Evolutionary conservation across 2,888 invertebrate species (phyloP), one percentile per base, ranked within the genome.

Genomic region (Tetropium fuscum): DNA sequence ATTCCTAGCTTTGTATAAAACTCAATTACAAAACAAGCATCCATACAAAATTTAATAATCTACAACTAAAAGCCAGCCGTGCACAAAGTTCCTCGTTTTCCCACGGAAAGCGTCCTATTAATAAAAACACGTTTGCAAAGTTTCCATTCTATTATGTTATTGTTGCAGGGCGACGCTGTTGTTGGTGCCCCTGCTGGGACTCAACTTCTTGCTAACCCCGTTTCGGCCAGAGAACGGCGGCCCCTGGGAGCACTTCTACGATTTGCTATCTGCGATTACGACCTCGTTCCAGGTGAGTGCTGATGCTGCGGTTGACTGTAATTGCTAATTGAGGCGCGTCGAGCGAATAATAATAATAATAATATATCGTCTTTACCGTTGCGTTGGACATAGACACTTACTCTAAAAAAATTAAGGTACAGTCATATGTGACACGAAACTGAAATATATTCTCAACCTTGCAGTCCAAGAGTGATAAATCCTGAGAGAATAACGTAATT

Each of bases 131-230:
- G 25, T 15, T n/a, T 16, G 27, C 16, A 22, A 22, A 18, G 10
- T 16, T 34, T 32, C 13, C 4, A 22, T 34, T 36, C 22, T 27
- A 20, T 7, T 10, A 10, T 40, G 27, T 1, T 22, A 53, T 40
- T 65, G 65, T 81, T 80, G 36, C 74, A 89, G 93, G 71, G 97
- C 95, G 47, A 95, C 95, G 0, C 84, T 96, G 73, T 87, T 97
- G 69, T 85, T 97, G 76, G 93, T 97, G 58, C 97, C 97, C 19
- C 85, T 97, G 68, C 85, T 97, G 59, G 97, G 97, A 1, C 85
- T 97, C 51, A 95, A 97, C 83, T 97, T 94, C 81, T 86, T 97
- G 74, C 86, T 96, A 65, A 93, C 93, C 70, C 94, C 95, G 15
- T 93, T 95, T 82, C 87, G 93, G 66, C 97, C 87, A 66, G 86